Evolutionary conservation across 2,113 vertebrate genomes (phyloP).

Genomic region (Paracanthobrama guichenoti): DNA sequence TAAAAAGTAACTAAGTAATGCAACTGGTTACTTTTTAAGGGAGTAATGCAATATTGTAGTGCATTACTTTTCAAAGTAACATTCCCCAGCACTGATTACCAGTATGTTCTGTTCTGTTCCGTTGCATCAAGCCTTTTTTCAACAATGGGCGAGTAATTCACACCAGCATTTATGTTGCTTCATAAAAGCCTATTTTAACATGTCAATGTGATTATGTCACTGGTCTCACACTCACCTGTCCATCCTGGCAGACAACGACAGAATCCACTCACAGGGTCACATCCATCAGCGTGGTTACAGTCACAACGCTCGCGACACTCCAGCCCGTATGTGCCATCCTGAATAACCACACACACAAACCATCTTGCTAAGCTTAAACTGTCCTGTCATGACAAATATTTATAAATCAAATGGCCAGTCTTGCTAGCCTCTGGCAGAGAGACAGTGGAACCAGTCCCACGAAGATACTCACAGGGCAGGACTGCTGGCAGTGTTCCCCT

Average conservation of each 20-base stretch:
- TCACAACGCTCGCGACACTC: constrained; percentile 91
- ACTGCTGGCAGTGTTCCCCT: constrained; percentile 83
- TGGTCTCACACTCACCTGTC: constrained; percentile 83
- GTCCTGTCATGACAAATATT: constrained; percentile 12
- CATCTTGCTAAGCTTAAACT: constrained; percentile 11
- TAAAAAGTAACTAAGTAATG: too few species aligned
- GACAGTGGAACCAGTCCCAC: background rate
- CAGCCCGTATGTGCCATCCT: constrained; percentile 93
- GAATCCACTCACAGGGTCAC: constrained; percentile 88
- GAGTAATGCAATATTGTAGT: too few species aligned
- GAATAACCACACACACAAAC: constrained; percentile 42
- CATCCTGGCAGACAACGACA: constrained; percentile 94
- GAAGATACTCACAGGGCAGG: constrained; percentile 84
- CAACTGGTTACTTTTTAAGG: too few species aligned
- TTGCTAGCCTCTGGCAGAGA: constrained; percentile 7
- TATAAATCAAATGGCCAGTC: constrained; percentile 13
- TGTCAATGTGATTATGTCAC: constrained; percentile 6
- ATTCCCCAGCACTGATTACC: too few species aligned
- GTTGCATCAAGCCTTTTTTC: background rate
- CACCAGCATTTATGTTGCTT: background rate
- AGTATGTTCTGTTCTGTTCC: too few species aligned
- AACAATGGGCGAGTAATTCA: background rate
- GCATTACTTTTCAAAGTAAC: too few species aligned
- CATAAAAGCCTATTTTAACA: background rate
- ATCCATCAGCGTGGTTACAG: constrained; percentile 91